Conservation (phyloP, 2,797 vertebrate genomes). For the Danio jaintianensis region DNA sequence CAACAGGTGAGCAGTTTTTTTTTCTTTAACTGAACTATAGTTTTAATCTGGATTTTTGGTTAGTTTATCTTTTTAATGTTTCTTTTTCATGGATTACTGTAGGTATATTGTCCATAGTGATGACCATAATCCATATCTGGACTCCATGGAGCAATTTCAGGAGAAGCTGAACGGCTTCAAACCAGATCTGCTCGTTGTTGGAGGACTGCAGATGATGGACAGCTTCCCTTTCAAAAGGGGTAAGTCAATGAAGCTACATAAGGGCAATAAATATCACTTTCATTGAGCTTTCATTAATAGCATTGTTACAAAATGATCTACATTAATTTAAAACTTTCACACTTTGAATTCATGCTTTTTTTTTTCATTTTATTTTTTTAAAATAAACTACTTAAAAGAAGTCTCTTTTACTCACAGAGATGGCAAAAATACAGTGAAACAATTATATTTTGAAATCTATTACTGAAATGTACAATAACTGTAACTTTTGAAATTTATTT, state of each 20-base stretch:
- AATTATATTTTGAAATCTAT: no score
- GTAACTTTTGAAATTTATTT: no score
- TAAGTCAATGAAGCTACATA: conserved; percentile 46
- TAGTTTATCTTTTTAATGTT: neutral
- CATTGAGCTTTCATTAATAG: neutral
- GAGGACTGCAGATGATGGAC: conserved; percentile 89
- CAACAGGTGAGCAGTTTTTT: conserved; percentile 75
- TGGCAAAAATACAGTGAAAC: no score
- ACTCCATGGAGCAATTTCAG: conserved; percentile 83
- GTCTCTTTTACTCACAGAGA: no score
- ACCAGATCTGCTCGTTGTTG: conserved; percentile 83
- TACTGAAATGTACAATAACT: no score
- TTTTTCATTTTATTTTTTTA: no score
- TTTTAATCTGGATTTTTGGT: neutral
- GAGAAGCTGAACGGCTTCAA: conserved; percentile 74
- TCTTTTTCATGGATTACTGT: conserved; percentile 21
- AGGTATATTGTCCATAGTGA: conserved; percentile 88
- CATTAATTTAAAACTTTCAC: neutral
- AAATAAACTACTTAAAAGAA: no score
- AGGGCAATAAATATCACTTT: neutral
- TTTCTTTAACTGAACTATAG: neutral
- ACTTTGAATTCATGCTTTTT: neutral
- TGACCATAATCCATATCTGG: conserved; percentile 84
- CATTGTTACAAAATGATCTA: neutral
- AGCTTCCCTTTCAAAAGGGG: conserved; percentile 84